Percentiles rank a stretch among this genome's conserved stretches.
Evolutionary conservation across 2,888 invertebrate species (phyloP).

Genomic region (Lottia scabra): DNA sequence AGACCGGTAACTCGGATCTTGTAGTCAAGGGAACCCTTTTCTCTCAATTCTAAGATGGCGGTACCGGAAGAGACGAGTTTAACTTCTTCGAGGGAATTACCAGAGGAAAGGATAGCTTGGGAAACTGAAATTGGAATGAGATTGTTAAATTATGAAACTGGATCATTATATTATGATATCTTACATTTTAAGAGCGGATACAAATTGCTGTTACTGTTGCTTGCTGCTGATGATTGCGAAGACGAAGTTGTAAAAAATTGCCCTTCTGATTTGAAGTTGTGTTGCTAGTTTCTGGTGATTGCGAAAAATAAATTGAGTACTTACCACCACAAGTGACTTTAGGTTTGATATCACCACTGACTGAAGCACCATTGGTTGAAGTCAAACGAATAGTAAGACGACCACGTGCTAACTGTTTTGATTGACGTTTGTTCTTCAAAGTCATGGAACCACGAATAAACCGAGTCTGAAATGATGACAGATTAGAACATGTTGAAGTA

Average conservation of each 20-base stretch:
- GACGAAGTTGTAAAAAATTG: too few species aligned
- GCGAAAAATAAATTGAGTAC: neutral
- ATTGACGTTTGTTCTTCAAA: slow-evolving; percentile 36
- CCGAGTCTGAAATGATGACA: slow-evolving; percentile 23
- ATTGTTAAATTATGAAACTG: neutral
- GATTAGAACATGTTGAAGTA: neutral
- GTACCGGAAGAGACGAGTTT: slow-evolving; percentile 28
- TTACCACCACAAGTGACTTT: slow-evolving; percentile 41
- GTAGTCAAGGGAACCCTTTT: slow-evolving; percentile 34
- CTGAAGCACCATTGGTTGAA: slow-evolving; percentile 40
- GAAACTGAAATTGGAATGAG: slow-evolving; percentile 27
- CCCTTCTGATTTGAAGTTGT: too few species aligned
- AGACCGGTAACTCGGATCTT: slow-evolving; percentile 32
- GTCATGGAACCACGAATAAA: slow-evolving; percentile 39
- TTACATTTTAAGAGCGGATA: too few species aligned
- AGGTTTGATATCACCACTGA: slow-evolving; percentile 45
- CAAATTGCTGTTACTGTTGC: too few species aligned
- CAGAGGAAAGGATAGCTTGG: slow-evolving; percentile 37
- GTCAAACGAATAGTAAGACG: slow-evolving; percentile 45
- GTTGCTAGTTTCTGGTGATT: too few species aligned
- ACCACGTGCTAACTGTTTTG: slow-evolving; percentile 50
- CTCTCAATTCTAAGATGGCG: slow-evolving; percentile 34
- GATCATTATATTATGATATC: too few species aligned
- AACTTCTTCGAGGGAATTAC: slow-evolving; percentile 21
- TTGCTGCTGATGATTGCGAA: too few species aligned